A percentile compares a stretch with the other conserved stretches of the same genome.
Evolutionary conservation across 2,888 invertebrate species (phyloP).

Genomic region (Nemurella pictetii): DNA sequence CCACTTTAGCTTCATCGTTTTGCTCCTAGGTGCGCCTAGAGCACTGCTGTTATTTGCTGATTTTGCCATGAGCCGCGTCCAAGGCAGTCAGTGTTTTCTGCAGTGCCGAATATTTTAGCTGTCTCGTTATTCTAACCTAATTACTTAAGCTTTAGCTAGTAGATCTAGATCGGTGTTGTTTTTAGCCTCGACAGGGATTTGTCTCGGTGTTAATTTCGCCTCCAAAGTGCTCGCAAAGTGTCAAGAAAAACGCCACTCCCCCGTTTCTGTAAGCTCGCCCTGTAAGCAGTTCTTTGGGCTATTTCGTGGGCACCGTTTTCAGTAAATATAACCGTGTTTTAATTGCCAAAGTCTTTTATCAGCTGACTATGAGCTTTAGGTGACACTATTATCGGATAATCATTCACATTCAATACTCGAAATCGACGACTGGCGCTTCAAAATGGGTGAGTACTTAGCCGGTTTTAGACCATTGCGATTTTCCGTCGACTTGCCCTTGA

Average conservation of each 20-base stretch:
- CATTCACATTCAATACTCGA: background rate
- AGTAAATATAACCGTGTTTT: constrained; percentile 22
- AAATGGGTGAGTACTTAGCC: constrained; percentile 36
- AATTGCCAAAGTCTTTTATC: constrained; percentile 15
- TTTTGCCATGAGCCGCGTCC: background rate
- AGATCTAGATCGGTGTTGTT: background rate
- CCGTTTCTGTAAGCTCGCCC: constrained; percentile 41
- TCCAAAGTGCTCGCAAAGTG: constrained; percentile 26
- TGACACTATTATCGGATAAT: constrained; percentile 29
- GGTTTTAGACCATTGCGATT: background rate
- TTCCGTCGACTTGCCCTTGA: background rate
- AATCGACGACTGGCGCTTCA: constrained; percentile 23
- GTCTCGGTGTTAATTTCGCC: background rate
- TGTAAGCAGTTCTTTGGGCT: constrained; percentile 32
- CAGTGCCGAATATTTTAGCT: background rate
- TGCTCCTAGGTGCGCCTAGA: background rate
- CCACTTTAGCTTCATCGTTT: background rate
- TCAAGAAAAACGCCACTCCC: constrained; percentile 41
- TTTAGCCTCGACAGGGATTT: background rate
- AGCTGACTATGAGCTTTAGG: constrained; percentile 36
- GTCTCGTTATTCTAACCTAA: background rate
- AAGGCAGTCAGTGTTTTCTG: background rate
- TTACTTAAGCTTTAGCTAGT: background rate
- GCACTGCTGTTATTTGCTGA: background rate
- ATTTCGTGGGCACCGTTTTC: background rate